A percentile compares a stretch with the other conserved stretches of the same genome.
Evolutionary conservation across 2,888 invertebrate species (phyloP).

Genomic region (Ophion ventricosus): DNA sequence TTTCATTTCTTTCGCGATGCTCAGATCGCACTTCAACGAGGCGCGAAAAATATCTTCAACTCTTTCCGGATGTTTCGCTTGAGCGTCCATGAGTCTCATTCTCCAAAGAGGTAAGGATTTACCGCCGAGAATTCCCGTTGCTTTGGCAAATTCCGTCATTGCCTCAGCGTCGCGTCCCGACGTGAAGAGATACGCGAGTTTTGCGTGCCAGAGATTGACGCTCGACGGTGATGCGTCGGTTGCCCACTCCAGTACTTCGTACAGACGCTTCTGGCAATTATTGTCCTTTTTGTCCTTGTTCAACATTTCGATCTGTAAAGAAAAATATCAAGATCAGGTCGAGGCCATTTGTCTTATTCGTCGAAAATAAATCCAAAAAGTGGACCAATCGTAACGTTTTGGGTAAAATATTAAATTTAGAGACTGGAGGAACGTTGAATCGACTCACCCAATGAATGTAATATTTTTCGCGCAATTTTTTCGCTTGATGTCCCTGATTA

Average conservation of each 20-base stretch:
- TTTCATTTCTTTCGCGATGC: constrained; percentile 85
- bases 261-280: constrained; percentile 74
- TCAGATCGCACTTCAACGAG: constrained; percentile 84
- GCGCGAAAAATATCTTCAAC: constrained; percentile 82
- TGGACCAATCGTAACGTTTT: too few species aligned
- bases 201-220: constrained; percentile 84
- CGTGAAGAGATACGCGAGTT: constrained; percentile 83
- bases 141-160: constrained; percentile 82
- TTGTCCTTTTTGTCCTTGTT: constrained; percentile 73
- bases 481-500: constrained; percentile 83
- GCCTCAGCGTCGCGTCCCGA: constrained; percentile 82
- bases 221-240: constrained; percentile 83
- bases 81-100: constrained; percentile 80
- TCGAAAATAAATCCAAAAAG: not conserved
- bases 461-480: constrained; percentile 84
- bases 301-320: constrained; percentile 76
- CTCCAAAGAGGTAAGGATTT: constrained; percentile 84
- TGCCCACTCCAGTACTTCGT: constrained; percentile 82
- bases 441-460: constrained; percentile 83
- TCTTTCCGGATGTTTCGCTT: constrained; percentile 79
- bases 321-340: constrained; percentile 32
- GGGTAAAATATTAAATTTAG: too few species aligned
- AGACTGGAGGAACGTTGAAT: too few species aligned
- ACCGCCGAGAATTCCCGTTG: constrained; percentile 79
- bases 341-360: not conserved